These are phyloP conservation scores for Microctenopoma stevenorrisi DNA, from an alignment of 2,797 vertebrate genomes.

Conservation along the genomic window DNA sequence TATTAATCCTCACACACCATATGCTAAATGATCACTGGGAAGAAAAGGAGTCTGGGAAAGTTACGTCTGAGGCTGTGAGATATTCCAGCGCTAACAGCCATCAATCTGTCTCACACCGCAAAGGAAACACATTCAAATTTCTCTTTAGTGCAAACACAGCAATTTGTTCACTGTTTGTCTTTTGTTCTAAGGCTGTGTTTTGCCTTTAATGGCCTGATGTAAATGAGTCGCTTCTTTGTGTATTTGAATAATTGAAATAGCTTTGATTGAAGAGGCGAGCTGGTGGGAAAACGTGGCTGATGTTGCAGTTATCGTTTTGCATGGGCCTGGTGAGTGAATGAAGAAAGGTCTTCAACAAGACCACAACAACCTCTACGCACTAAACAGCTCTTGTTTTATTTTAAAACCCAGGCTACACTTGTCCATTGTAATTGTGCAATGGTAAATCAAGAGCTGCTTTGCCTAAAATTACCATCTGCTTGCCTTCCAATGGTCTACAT, in stretches of 20 bases:
- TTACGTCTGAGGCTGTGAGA: slow-evolving; percentile 48
- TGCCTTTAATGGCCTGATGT: slow-evolving; percentile 61
- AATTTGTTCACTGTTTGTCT: slow-evolving; percentile 68
- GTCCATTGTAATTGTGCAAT: slow-evolving; percentile 1
- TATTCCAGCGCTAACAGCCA: slow-evolving; percentile 47
- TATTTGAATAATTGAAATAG: slow-evolving; percentile 61
- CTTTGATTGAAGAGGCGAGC: slow-evolving; percentile 46
- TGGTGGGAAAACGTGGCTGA: slow-evolving; percentile 12
- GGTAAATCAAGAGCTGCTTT: slow-evolving; percentile 44
- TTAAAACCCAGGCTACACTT: slow-evolving; percentile 12
- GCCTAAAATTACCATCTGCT: slow-evolving; percentile 34
- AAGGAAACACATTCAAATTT: slow-evolving; percentile 67
- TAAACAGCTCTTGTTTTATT: neutral
- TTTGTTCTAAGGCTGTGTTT: slow-evolving; percentile 49
- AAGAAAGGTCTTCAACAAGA: neutral
- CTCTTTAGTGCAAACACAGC: slow-evolving; percentile 61
- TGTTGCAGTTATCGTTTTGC: neutral
- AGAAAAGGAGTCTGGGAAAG: slow-evolving; percentile 51
- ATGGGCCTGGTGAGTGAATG: slow-evolving; percentile 1
- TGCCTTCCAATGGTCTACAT: slow-evolving; percentile 23
- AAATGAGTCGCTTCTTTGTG: slow-evolving; percentile 57
- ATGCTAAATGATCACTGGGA: slow-evolving; percentile 55
- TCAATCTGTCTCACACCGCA: slow-evolving; percentile 65
- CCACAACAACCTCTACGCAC: neutral
- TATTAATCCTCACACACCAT: slow-evolving; percentile 57